phyloP scores from a whole-genome alignment of 2,113 vertebrate species.

The Anhinga anhinga region DNA sequence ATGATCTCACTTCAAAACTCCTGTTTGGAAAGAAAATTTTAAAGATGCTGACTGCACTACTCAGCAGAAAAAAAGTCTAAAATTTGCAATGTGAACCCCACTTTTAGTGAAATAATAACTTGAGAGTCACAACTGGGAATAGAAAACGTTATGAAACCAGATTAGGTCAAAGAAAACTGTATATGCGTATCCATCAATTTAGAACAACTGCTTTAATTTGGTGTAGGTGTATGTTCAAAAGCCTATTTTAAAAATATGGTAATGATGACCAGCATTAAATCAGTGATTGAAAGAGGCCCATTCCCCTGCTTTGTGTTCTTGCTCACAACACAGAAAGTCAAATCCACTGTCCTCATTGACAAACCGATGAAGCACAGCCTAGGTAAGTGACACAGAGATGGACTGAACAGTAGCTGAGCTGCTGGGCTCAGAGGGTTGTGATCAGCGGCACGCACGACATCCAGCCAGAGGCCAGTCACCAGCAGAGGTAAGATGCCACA shows the following conservation, averaged over 20 bases:
- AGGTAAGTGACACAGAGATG: too few relatives aligned
- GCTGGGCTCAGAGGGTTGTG: neutral
- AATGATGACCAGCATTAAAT: neutral
- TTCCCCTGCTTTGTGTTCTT: neutral
- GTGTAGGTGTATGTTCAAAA: neutral
- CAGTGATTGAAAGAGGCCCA: neutral
- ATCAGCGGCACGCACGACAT: rapidly evolving
- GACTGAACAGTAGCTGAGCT: neutral
- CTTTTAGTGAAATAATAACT: neutral
- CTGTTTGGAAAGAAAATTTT: neutral
- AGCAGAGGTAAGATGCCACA: neutral
- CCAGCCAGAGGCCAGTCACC: neutral
- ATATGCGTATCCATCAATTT: neutral
- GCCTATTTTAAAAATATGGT: neutral
- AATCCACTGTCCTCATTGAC: neutral
- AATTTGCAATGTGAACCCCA: neutral
- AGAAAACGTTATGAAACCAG: neutral
- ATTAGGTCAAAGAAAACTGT: neutral
- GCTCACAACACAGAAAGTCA: neutral
- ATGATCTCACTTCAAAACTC: neutral
- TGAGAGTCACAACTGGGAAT: neutral
- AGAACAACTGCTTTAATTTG: neutral
- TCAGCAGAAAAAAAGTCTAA: neutral
- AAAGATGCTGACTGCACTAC: neutral
- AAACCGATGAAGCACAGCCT: neutral